Conservation (phyloP, 1,140 invertebrate species). For the Hydropsyche tenuis region DNA sequence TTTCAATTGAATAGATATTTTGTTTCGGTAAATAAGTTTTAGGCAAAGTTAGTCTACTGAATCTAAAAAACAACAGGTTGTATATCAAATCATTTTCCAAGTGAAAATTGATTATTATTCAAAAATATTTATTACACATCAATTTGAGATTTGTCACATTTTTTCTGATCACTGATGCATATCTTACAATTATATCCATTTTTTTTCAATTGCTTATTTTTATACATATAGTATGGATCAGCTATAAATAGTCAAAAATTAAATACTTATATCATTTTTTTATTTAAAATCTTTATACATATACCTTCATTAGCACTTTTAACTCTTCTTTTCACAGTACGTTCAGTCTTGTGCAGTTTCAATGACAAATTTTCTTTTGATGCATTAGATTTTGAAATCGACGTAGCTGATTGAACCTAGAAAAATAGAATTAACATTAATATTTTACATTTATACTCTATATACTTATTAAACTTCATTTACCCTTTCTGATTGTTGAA, state of each 20-base stretch:
- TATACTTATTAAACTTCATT: too few relatives aligned
- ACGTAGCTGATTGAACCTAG: background rate
- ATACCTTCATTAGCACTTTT: constrained; percentile 5
- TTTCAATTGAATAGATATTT: background rate
- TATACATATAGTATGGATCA: constrained; percentile 27
- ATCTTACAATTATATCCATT: constrained; percentile 5
- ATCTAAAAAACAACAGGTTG: background rate
- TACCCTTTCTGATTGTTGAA: background rate
- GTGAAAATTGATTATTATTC: background rate
- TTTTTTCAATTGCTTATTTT: background rate
- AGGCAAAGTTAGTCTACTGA: background rate
- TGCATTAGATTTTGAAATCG: background rate
- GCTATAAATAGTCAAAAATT: background rate
- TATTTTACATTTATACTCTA: background rate
- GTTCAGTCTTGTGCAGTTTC: background rate
- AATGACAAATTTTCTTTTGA: background rate
- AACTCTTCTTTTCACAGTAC: background rate
- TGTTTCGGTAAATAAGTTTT: background rate
- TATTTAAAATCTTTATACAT: background rate
- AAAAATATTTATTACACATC: constrained; percentile 3
- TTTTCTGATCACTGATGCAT: background rate
- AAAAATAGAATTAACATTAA: background rate
- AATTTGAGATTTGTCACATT: background rate
- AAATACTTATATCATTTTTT: constrained; percentile 3
- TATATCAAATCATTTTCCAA: background rate